Percentiles rank a stretch among this genome's conserved stretches.
Evolutionary conservation across 2,888 invertebrate species (phyloP).

Genomic region (Melanostoma mellinum): DNA sequence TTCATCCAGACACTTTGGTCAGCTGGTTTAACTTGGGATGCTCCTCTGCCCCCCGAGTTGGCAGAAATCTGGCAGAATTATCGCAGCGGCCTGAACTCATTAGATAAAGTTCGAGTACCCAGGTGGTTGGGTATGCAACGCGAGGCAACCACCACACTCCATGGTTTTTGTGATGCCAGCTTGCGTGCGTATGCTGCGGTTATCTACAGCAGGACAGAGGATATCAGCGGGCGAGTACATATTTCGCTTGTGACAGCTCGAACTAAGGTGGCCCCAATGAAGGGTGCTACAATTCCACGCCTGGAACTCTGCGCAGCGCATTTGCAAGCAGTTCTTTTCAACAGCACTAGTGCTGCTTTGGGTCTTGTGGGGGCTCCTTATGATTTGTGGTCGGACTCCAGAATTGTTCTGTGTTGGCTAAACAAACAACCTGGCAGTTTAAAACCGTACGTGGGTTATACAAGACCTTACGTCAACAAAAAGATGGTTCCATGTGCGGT

Average conservation of each 20-base stretch:
- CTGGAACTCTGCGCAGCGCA: slow-evolving; percentile 28
- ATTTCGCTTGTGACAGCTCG: neutral
- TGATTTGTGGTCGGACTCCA: slow-evolving; percentile 17
- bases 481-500: slow-evolving; percentile 68
- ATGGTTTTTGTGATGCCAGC: too few species aligned
- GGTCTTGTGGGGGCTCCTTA: slow-evolving; percentile 3
- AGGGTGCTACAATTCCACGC: neutral
- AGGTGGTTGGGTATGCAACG: neutral
- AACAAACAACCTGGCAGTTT: neutral
- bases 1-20: slow-evolving; percentile 10
- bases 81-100: neutral
- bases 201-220: too few species aligned
- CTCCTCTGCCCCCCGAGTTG: neutral
- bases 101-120: neutral
- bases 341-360: slow-evolving; percentile 11
- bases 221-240: too few species aligned
- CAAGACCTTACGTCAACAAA: slow-evolving; percentile 30
- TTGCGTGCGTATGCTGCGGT: too few species aligned
- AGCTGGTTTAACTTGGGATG: slow-evolving; percentile 19
- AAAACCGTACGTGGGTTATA: slow-evolving; percentile 29
- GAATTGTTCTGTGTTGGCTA: slow-evolving; percentile 32
- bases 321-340: neutral
- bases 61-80: neutral
- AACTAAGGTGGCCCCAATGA: too few species aligned
- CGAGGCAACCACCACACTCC: too few species aligned